Evolutionary conservation across 2,888 invertebrate genomes (phyloP), one percentile per base, ranked within the genome.

Genomic region (Drosophila silvestris): DNA sequence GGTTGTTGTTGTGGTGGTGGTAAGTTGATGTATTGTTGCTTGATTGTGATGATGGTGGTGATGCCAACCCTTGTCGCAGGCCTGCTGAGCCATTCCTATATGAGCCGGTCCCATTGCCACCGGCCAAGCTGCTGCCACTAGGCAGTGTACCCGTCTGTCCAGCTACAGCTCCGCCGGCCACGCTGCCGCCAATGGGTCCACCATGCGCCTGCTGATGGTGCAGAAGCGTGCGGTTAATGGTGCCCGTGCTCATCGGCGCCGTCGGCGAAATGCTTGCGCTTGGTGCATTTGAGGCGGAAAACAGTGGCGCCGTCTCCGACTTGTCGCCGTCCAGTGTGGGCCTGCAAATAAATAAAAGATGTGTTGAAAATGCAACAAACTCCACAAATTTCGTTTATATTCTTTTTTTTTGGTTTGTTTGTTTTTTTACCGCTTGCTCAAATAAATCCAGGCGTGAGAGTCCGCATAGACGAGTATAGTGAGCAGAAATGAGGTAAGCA

Each of bases 381-480:
- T 2, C 5, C 16, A 50, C 37, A 12, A 35, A 47, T 16, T 16
- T 35, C 26, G 16, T 26, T 37, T 16, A 5, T 5, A 22, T 12
- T 6, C 2, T 7, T 32, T 32, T 16, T 7, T 16, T 2, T n/a
- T 22, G 22, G 26, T 26, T 5, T 32, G 5, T 1, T 9, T 10
- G 14, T 16, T 9, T 39, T 5, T 77, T 94, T 93, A 98, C 98
- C 97, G 97, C 93, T 97, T 97, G 91, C 97, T 96, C 81, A 98
- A 97, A 93, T 98, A 98, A 92, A 98, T 98, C 98, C 99, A 99
- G 35, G 98, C 98, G 92, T 98, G 98, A 10, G 98, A 98, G 92
- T 98, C 98, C 68, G 98, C 96, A 94, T 98, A 97, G 59, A 98
- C 98, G 52, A 98, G 95, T 64, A 98, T 96, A 1, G 98, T 98